A percentile compares a stretch with the other conserved stretches of the same genome.
phyloP scores from a whole-genome alignment of 2,797 vertebrate genomes.

The Xiphophorus birchmanni region DNA sequence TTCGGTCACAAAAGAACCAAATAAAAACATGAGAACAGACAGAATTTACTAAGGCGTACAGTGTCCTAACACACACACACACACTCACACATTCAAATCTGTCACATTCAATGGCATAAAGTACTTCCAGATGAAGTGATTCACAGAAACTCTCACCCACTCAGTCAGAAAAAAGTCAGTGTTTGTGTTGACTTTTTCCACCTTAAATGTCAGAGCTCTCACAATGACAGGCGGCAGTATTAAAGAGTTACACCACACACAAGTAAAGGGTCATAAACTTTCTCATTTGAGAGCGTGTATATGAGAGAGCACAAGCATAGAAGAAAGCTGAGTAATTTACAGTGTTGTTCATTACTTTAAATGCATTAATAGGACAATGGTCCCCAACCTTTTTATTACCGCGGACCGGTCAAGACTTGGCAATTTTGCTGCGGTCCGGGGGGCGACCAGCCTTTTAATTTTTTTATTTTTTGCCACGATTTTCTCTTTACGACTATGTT shows the following conservation, averaged over 20 bases:
- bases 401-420: too few species aligned
- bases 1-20: neutral
- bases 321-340: slow-evolving; percentile 17
- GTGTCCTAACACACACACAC: slow-evolving; percentile 19
- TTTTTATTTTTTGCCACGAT: too few species aligned
- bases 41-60: slow-evolving; percentile 1
- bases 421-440: too few species aligned
- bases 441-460: too few species aligned
- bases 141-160: slow-evolving; percentile 36
- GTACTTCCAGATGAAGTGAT: slow-evolving; percentile 32
- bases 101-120: slow-evolving; percentile 6
- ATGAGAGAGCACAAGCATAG: neutral
- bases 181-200: slow-evolving; percentile 40
- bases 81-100: slow-evolving; percentile 6
- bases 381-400: too few species aligned
- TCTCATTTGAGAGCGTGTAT: slow-evolving; percentile 6
- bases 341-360: slow-evolving; percentile 33
- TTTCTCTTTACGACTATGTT: too few species aligned
- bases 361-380: neutral
- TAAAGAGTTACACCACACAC: slow-evolving; percentile 38
- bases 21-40: neutral
- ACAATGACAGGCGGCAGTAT: slow-evolving; percentile 48
- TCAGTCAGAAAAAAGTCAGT: slow-evolving; percentile 33
- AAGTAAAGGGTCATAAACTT: slow-evolving; percentile 31
- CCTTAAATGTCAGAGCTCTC: slow-evolving; percentile 65